Conservation (phyloP, 2,797 vertebrate species). For the Pampus argenteus region DNA sequence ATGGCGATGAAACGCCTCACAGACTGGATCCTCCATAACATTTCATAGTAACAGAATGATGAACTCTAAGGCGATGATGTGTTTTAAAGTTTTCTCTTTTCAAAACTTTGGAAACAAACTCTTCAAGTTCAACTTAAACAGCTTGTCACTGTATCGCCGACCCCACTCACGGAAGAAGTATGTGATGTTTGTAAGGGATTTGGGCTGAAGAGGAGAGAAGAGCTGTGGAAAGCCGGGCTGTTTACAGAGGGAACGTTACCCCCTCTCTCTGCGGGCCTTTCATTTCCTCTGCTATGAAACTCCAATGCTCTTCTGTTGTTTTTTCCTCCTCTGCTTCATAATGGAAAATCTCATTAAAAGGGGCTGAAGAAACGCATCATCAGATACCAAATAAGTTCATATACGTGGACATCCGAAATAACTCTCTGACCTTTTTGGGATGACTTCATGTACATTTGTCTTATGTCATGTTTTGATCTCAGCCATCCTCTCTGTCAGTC, state of each 20-base stretch:
- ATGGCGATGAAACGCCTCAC: background rate
- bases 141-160: conserved; percentile 28
- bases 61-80: conserved; percentile 2
- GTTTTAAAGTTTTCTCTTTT: conserved; percentile 34
- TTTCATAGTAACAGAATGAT: conserved; percentile 6
- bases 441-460: background rate
- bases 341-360: conserved; percentile 46
- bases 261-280: conserved; percentile 46
- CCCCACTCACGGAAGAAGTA: conserved; percentile 37
- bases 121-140: conserved; percentile 40
- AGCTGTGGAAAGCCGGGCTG: conserved; percentile 34
- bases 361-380: conserved; percentile 3
- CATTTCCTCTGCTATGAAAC: conserved; percentile 68
- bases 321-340: conserved; percentile 18
- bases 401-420: background rate
- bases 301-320: conserved; percentile 8
- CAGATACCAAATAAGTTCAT: conserved; percentile 9
- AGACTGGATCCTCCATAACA: background rate
- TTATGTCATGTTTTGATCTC: conserved; percentile 8
- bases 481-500: conserved; percentile 1
- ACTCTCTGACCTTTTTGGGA: conserved; percentile 1
- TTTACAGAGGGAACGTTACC: conserved; percentile 57
- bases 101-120: conserved; percentile 57
- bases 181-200: conserved; percentile 47
- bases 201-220: conserved; percentile 27